Conservation (phyloP, 2,797 vertebrate species). For the Gymnoscopelus microlampas region DNA sequence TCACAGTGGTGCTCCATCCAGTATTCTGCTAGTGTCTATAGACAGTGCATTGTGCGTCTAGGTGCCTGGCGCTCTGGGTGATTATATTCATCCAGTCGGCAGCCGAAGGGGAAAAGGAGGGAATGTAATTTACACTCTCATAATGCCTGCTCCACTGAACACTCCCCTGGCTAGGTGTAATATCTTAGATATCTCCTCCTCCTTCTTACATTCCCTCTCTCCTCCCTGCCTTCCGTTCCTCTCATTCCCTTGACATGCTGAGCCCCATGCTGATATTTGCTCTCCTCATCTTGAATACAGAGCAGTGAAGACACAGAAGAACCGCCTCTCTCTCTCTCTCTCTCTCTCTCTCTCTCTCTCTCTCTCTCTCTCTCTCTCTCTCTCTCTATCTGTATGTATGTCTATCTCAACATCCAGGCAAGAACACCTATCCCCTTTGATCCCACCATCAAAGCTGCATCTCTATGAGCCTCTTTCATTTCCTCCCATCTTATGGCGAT, state of each 20-base stretch:
- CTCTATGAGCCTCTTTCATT: constrained; percentile 24
- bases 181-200: constrained; percentile 66
- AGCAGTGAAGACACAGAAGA: constrained; percentile 52
- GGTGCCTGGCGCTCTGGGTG: constrained; percentile 43
- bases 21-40: constrained; percentile 53
- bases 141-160: constrained; percentile 72
- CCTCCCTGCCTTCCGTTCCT: constrained; percentile 37
- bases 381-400: constrained; percentile 9
- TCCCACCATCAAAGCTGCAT: constrained; percentile 32
- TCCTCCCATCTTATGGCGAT: constrained; percentile 21
- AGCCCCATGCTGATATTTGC: constrained; percentile 61
- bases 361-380: background rate
- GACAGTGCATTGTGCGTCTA: constrained; percentile 49
- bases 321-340: constrained; percentile 19
- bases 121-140: constrained; percentile 77
- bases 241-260: constrained; percentile 37
- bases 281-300: constrained; percentile 70
- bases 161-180: constrained; percentile 68
- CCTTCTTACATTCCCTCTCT: constrained; percentile 37
- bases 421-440: background rate
- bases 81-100: constrained; percentile 72
- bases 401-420: background rate
- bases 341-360: constrained; percentile 9
- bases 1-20: constrained; percentile 21
- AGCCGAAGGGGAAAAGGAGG: constrained; percentile 64